phyloP scores from a whole-genome alignment of 2,888 invertebrate genomes.

The Lochmaea crataegi region DNA sequence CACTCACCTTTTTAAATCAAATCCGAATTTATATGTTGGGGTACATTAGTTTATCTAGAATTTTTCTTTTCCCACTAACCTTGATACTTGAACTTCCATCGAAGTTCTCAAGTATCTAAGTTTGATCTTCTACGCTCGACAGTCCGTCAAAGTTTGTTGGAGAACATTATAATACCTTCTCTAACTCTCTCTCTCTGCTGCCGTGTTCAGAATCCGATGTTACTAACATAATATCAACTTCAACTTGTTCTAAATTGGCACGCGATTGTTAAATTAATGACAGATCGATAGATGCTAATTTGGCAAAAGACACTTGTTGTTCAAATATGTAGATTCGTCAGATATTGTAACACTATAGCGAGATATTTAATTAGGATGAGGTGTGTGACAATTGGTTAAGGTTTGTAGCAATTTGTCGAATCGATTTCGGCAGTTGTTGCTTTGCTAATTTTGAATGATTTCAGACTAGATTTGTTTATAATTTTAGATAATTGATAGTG shows the following conservation, averaged over 20 bases:
- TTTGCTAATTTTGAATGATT: too few relatives aligned
- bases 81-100: conserved; percentile 5
- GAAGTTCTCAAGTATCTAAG: background rate
- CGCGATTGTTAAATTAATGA: too few relatives aligned
- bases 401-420: too few relatives aligned
- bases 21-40: too few relatives aligned
- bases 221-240: background rate
- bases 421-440: too few relatives aligned
- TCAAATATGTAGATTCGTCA: background rate
- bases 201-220: background rate
- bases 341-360: background rate
- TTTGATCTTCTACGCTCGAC: background rate
- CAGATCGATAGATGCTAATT: background rate
- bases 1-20: too few relatives aligned
- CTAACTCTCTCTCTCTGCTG: background rate
- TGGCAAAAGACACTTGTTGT: background rate
- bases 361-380: background rate
- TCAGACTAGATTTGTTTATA: too few relatives aligned
- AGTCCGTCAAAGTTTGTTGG: conserved; percentile 3
- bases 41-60: too few relatives aligned
- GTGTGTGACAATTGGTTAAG: too few relatives aligned
- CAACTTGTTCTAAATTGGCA: too few relatives aligned
- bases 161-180: background rate
- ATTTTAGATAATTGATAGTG: too few relatives aligned
- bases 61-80: background rate